phyloP scores from a whole-genome alignment of 1,140 invertebrate species.

The Formica exsecta region DNA sequence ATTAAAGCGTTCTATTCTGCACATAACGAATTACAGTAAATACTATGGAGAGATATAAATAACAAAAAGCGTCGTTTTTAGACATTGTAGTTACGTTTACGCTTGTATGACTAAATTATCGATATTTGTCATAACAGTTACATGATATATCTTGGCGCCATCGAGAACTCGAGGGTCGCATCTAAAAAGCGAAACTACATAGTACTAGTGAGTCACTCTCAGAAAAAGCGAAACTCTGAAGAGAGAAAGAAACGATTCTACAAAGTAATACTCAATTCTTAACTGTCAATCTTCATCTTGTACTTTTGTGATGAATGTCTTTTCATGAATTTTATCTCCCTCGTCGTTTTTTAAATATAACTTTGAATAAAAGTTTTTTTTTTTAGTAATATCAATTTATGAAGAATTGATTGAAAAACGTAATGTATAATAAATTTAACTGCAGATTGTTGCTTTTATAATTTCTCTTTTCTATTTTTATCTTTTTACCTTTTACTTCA shows the following conservation, averaged over 20 bases:
- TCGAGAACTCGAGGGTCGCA: not conserved
- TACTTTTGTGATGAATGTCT: not conserved
- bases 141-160: no score
- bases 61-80: not conserved
- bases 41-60: not conserved
- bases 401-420: not conserved
- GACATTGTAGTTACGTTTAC: not conserved
- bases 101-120: not conserved
- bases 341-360: not conserved
- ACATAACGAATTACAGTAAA: not conserved
- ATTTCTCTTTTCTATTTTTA: not conserved
- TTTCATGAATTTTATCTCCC: not conserved
- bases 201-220: not conserved
- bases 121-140: not conserved
- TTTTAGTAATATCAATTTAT: not conserved
- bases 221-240: not conserved
- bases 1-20: conserved; percentile 8
- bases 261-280: not conserved
- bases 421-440: conserved; percentile 5
- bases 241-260: not conserved
- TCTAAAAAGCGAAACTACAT: not conserved
- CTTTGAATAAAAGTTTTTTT: not conserved
- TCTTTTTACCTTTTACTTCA: not conserved
- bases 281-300: not conserved
- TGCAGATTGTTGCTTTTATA: not conserved